These are phyloP conservation scores for Rhombomys opimus DNA, from an alignment of 2,113 vertebrate species.

Conservation along the genomic window DNA sequence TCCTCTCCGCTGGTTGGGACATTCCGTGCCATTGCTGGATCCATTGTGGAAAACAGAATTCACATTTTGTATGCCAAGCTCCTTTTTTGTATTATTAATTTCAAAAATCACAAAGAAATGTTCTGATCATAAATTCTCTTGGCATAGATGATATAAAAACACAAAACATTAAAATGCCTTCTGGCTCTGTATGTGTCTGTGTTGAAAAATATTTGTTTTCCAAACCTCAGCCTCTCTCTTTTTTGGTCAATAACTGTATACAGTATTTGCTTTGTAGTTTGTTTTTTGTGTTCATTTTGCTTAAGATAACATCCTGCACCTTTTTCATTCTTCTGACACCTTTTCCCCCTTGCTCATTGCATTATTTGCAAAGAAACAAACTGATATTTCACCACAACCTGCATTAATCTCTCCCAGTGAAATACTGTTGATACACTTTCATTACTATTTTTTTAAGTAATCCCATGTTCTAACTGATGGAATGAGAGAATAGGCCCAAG, in stretches of 20 bases:
- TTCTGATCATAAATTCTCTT: slow-evolving; percentile 79
- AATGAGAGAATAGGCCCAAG: slow-evolving; percentile 2
- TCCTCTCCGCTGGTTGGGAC: background rate
- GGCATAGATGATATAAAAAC: slow-evolving; percentile 63
- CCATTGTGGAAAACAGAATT: slow-evolving; percentile 35
- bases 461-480: background rate
- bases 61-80: slow-evolving; percentile 42
- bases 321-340: slow-evolving; percentile 60
- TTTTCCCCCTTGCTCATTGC: slow-evolving; percentile 21
- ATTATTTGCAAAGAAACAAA: slow-evolving; percentile 46
- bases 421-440: slow-evolving; percentile 57
- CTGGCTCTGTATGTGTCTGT: slow-evolving; percentile 71
- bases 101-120: slow-evolving; percentile 73
- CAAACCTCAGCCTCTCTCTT: slow-evolving; percentile 59
- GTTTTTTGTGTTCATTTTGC: slow-evolving; percentile 74
- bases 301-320: slow-evolving; percentile 60
- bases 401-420: slow-evolving; percentile 44
- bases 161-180: slow-evolving; percentile 78
- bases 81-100: slow-evolving; percentile 74
- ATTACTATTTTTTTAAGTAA: slow-evolving; percentile 46
- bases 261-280: slow-evolving; percentile 70
- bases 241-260: slow-evolving; percentile 76
- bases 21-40: background rate
- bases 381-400: slow-evolving; percentile 1
- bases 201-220: slow-evolving; percentile 81